These are phyloP conservation scores for Phragmatobia fuliginosa DNA, from an alignment of 2,888 invertebrate species.

Conservation along the genomic window DNA sequence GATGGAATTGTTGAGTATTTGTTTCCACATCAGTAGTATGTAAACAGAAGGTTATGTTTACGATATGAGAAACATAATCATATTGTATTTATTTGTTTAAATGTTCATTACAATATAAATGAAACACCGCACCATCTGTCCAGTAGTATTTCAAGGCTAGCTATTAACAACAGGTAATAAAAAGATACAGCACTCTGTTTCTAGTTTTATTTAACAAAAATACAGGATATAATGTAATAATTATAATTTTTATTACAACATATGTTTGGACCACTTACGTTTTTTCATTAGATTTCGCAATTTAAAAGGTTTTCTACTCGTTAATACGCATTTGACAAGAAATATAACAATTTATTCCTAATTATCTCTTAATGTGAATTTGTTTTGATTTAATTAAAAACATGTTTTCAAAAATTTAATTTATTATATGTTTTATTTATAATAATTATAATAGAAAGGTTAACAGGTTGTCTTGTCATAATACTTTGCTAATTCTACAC, in stretches of 20 bases:
- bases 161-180: neutral
- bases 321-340: conserved; percentile 1
- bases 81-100: neutral
- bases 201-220: neutral
- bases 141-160: neutral
- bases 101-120: neutral
- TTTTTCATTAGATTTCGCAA: neutral
- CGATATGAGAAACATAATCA: neutral
- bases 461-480: conserved; percentile 16
- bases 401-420: conserved; percentile 2
- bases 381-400: conserved; percentile 2
- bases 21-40: neutral
- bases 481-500: conserved; percentile 8
- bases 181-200: neutral
- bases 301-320: neutral
- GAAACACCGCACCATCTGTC: neutral
- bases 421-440: conserved; percentile 5
- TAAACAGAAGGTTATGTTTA: neutral
- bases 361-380: conserved; percentile 1
- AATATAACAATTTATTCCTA: conserved; percentile 1
- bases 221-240: neutral
- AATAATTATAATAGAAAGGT: conserved; percentile 13
- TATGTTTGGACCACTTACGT: neutral
- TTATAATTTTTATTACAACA: neutral
- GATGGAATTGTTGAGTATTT: neutral